Evolutionary conservation across 2,113 vertebrate genomes (phyloP), one percentile per base, ranked within the genome.

Genomic region (Tylochromis polylepis): DNA sequence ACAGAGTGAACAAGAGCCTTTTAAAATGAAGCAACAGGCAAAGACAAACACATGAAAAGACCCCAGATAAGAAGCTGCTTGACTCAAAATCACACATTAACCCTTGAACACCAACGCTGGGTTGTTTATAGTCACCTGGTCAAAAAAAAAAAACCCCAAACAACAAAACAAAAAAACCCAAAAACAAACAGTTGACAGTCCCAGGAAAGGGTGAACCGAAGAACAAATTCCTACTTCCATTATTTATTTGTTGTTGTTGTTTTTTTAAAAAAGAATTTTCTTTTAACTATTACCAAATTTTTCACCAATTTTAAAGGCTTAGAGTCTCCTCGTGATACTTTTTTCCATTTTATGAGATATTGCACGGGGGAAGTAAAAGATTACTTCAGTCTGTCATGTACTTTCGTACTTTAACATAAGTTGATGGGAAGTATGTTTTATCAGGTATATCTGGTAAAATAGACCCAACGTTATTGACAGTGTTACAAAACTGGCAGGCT

Each of bases 251-350:
- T 34, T 62, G 16, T 34, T n/a, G n/a, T 4, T 16, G n/a, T 7
- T n/a, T 11, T 7, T 18, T 11, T 58, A n/a, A n/a, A n/a, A n/a
- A n/a, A n/a, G n/a, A n/a, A n/a, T 29, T 29, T 29, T 31, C 6
- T 1, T 1, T 0, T 1, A n/a, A 67, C 22, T 8, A 22, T 22
- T 7, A 67, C 34, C 34, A 67, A 67, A 67, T 67, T 38, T 6
- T 65, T 38, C 20, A 0, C 60, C 20, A 65, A 65, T 38, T 38
- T 67, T 67, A 38, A 11, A 67, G 22, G 22, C 34, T 38, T 65
- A 0, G 60, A 67, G 34, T 67, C 11, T 0, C 0, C 34, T 65
- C n/a, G 6, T 65, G 34, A 67, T 67, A 11, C 20, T 67, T 67
- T 38, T 67, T 67, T 67, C 34, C 62, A 67, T 67, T 34, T 34